These are phyloP conservation scores for Vicugna pacos DNA, from an alignment of 2,113 vertebrate genomes.

Conservation along the genomic window DNA sequence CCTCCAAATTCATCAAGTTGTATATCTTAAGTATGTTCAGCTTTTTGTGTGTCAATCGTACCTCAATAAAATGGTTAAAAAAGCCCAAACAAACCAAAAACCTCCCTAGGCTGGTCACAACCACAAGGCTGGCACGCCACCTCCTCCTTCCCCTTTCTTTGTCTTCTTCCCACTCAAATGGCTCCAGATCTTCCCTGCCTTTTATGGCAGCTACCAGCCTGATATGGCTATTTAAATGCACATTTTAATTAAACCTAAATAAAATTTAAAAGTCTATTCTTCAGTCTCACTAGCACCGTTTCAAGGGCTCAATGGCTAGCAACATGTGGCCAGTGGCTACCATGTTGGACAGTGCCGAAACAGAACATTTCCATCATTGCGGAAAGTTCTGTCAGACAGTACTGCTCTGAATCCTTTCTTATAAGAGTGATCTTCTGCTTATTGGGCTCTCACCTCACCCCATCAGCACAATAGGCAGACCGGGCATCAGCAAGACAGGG, in stretches of 20 bases:
- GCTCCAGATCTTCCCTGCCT: not conserved
- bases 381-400: not conserved
- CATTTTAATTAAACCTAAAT: not conserved
- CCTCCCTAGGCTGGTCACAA: not conserved
- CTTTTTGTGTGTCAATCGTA: not conserved
- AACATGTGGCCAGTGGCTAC: not conserved
- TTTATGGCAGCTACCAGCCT: not conserved
- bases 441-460: not conserved
- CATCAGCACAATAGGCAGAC: not conserved
- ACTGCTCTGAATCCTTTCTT: not conserved
- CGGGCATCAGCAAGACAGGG: too few species aligned
- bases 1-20: not conserved
- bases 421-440: not conserved
- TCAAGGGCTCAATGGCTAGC: not conserved
- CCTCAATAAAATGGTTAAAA: not conserved
- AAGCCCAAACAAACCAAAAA: not conserved
- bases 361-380: not conserved
- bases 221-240: not conserved
- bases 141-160: not conserved
- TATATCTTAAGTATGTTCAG: not conserved
- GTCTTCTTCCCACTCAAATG: not conserved
- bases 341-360: not conserved
- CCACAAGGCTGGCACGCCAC: not conserved
- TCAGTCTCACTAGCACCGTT: not conserved
- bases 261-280: not conserved